These are phyloP conservation scores for Phenganax subtilis DNA, from an alignment of 92 coral and sea anemone genomes.

Conservation along the genomic window DNA sequence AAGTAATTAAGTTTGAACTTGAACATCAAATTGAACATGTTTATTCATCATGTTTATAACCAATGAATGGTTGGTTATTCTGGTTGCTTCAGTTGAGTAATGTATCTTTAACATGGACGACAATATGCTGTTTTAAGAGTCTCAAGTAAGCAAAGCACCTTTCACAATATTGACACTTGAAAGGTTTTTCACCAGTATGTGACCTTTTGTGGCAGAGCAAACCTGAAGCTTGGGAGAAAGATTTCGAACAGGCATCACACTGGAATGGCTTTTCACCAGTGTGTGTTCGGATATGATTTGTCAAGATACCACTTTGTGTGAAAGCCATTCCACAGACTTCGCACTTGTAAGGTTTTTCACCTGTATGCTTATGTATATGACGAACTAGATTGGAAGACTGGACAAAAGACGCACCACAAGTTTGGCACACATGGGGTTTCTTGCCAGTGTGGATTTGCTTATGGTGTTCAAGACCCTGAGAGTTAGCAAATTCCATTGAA, in stretches of 20 bases:
- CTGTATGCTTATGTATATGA: not conserved
- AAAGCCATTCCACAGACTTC: constrained; percentile 20
- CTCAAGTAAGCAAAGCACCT: constrained; percentile 79
- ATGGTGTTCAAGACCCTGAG: not conserved
- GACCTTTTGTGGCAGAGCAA: constrained; percentile 39
- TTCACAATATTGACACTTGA: constrained; percentile 72
- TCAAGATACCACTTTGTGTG: not conserved
- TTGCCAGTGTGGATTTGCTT: constrained; percentile 15
- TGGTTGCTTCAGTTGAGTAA: not conserved
- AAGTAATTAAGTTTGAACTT: too few species aligned
- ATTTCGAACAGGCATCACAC: constrained; percentile 21
- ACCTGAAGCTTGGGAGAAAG: not conserved
- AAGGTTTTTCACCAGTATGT: constrained; percentile 89
- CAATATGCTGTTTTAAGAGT: constrained; percentile 75
- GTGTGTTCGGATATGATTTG: constrained; percentile 10
- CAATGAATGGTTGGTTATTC: too few species aligned
- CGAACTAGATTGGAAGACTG: not conserved
- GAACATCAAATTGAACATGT: too few species aligned
- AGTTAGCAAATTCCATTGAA: constrained; percentile 14
- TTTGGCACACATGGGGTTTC: not conserved
- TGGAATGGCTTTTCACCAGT: constrained; percentile 10
- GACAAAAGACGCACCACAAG: not conserved
- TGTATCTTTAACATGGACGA: not conserved
- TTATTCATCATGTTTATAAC: too few species aligned
- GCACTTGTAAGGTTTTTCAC: constrained; percentile 17